Evolutionary conservation across 1,140 invertebrate genomes (phyloP), one percentile per base, ranked within the genome.

Genomic region (Caerostris extrusa): DNA sequence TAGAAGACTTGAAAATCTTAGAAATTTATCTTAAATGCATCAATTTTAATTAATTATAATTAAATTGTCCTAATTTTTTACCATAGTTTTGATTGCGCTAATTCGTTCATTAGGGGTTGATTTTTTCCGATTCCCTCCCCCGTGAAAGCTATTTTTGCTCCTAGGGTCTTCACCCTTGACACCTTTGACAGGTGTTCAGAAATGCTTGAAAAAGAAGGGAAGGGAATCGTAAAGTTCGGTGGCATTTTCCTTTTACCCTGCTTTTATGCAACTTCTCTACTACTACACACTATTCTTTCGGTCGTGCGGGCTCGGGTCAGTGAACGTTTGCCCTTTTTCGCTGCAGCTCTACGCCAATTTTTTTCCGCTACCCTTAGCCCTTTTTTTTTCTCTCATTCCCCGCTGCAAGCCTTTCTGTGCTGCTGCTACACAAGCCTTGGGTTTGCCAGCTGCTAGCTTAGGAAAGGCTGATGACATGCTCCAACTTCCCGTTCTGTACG

Each of bases 311-410:
- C 82, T 57, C 12, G 19, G 92, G 83, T 93, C 92, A 89, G 10
- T 89, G 92, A 93, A 93, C 92, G 92, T 56, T 92, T 93, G 89
- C 92, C 92, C 85, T 93, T 93, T 92, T 81, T 56, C 83, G 17
- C 69, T 81, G 89, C 53, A 55, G 60, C 87, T 89, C 57, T 56
- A 77, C 60, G 90, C 85, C 92, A 89, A 50, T 93, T 93, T 93
- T 93, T 93, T 88, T 61, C n/a, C 56, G 19, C 67, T 77, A 77
- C 69, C 71, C 90, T 58, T 91, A 83, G 69, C n/a, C 82, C 91
- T 55, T 71, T 87, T 93, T 93, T 92, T 93, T n/a, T 93, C 60
- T 81, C 55, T 85, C 57, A 34, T 57, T 71, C 71, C 71, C 71
- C 71, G 90, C 56, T 81, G 64, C 91, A 87, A 77, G 64, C 82